A percentile compares a stretch with the other conserved stretches of the same genome.
phyloP scores from a whole-genome alignment of 1,140 invertebrate genomes.

The Gryon sp. region DNA sequence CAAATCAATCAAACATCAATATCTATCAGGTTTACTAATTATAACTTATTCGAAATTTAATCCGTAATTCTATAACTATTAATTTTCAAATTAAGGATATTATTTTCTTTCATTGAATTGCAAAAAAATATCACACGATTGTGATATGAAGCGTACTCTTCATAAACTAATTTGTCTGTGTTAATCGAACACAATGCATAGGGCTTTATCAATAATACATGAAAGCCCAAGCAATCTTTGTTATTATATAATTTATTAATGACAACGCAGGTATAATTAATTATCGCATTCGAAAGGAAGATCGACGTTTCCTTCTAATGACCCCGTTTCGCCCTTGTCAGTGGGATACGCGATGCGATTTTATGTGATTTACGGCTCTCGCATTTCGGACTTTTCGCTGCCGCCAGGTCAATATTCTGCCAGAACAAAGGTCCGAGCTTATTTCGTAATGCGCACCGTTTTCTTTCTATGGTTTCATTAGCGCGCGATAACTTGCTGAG shows the following conservation, averaged over 20 bases:
- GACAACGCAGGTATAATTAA: conserved; percentile 45
- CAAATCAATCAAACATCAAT: too few relatives aligned
- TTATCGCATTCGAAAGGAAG: conserved; percentile 40
- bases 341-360: conserved; percentile 62
- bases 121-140: conserved; percentile 32
- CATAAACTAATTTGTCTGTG: conserved; percentile 54
- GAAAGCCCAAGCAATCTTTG: conserved; percentile 28
- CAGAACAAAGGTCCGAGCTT: conserved; percentile 64
- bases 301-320: conserved; percentile 50
- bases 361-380: conserved; percentile 73
- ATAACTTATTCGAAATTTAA: too few relatives aligned
- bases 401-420: conserved; percentile 57
- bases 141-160: conserved; percentile 46
- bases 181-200: conserved; percentile 52
- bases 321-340: conserved; percentile 63
- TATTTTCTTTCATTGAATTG: not conserved
- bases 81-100: too few relatives aligned
- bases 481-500: conserved; percentile 61
- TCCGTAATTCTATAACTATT: too few relatives aligned
- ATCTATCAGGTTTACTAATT: too few relatives aligned
- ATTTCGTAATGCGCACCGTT: conserved; percentile 69
- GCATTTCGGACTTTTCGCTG: conserved; percentile 64
- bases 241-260: conserved; percentile 60
- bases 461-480: conserved; percentile 71
- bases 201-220: conserved; percentile 54